Evolutionary conservation across 1,140 invertebrate genomes (phyloP).

Genomic region (Danaus plexippus): DNA sequence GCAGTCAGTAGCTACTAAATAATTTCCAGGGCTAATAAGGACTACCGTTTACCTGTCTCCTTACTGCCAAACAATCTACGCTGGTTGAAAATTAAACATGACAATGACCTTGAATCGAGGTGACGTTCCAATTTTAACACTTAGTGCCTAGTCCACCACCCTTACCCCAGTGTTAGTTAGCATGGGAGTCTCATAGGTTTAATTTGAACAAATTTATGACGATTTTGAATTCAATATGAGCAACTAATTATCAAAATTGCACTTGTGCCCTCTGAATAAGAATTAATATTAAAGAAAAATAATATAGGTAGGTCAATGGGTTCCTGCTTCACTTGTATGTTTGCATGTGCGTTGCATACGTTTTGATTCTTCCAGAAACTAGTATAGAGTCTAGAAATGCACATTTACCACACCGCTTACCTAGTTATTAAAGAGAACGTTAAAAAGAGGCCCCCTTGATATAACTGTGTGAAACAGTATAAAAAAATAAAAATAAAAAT

Average conservation of each 20-base stretch:
- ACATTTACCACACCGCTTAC: background rate
- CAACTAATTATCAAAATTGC: no score
- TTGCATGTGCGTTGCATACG: no score
- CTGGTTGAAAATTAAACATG: slow-evolving; percentile 54
- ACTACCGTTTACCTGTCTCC: slow-evolving; percentile 57
- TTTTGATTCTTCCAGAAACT: background rate
- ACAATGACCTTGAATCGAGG: slow-evolving; percentile 43
- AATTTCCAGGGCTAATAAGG: slow-evolving; percentile 60
- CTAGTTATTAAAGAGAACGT: background rate
- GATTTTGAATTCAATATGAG: no score
- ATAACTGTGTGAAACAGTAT: no score
- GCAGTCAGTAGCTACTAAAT: slow-evolving; percentile 27
- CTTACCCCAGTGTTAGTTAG: slow-evolving; percentile 28
- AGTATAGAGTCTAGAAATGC: slow-evolving; percentile 1
- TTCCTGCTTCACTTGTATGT: no score
- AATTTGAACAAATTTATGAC: no score
- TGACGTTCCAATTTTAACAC: slow-evolving; percentile 35
- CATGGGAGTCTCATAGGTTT: slow-evolving; percentile 22
- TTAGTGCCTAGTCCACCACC: slow-evolving; percentile 29
- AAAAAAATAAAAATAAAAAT: no score
- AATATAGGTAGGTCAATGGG: no score
- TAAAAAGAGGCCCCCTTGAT: background rate
- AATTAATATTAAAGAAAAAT: slow-evolving; percentile 1
- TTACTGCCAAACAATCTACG: slow-evolving; percentile 59
- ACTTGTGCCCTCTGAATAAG: no score